A percentile compares a stretch with the other conserved stretches of the same genome.
These are phyloP conservation scores for Trogon surrucura DNA, from an alignment of 2,113 vertebrate species.

Conservation along the genomic window DNA sequence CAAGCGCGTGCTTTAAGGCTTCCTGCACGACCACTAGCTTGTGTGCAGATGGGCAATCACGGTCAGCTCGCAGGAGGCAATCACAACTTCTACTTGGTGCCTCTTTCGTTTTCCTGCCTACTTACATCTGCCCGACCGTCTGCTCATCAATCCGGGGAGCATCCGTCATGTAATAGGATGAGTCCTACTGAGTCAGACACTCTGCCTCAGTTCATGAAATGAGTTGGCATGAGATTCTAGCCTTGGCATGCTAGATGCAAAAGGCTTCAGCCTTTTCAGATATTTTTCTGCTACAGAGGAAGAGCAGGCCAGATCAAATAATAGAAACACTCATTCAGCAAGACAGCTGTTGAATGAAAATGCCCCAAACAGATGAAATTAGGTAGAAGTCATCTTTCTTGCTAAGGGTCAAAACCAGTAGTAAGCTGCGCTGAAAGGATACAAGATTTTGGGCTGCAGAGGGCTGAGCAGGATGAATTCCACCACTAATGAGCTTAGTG, in stretches of 20 bases:
- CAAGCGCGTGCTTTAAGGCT: neutral
- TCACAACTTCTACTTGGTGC: conserved; percentile 48
- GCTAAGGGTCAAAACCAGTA: neutral
- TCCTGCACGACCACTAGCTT: neutral
- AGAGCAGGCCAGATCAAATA: conserved; percentile 6
- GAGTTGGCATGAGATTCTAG: conserved; percentile 4
- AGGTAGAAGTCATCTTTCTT: neutral
- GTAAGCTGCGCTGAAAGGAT: conserved; percentile 6
- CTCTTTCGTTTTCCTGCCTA: conserved; percentile 49
- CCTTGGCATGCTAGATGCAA: neutral
- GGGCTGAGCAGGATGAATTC: conserved; percentile 57
- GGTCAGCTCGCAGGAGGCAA: conserved; percentile 60
- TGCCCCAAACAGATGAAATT: neutral
- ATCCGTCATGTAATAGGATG: conserved; percentile 15
- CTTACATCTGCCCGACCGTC: conserved; percentile 53
- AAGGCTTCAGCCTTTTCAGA: conserved; percentile 3
- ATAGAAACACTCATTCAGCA: neutral
- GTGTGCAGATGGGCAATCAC: conserved; percentile 33
- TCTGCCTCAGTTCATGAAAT: neutral
- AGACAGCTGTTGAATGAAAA: conserved; percentile 8
- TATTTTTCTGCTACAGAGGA: neutral
- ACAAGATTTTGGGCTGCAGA: conserved; percentile 39
- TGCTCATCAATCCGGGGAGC: conserved; percentile 40
- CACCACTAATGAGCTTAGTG: conserved; percentile 63
- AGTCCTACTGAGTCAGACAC: conserved; percentile 43